These are phyloP conservation scores for Mellivora capensis DNA, from an alignment of 2,113 vertebrate species.

Conservation along the genomic window DNA sequence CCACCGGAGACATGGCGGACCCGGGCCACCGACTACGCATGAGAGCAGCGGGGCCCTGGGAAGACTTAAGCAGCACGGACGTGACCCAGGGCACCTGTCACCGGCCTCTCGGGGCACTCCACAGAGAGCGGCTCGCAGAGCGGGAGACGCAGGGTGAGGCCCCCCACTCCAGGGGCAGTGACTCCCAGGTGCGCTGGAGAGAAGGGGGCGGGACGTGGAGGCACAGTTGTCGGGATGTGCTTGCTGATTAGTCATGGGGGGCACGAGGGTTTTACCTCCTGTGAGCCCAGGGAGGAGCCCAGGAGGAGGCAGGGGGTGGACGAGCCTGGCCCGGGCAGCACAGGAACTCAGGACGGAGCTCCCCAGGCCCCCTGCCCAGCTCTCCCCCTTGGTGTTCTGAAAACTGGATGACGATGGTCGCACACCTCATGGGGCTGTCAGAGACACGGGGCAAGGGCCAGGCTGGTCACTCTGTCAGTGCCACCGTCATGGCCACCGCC, in stretches of 20 bases:
- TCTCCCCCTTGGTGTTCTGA: not conserved
- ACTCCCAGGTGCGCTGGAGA: not conserved
- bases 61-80: too few species aligned
- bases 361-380: rapidly evolving
- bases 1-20: not conserved
- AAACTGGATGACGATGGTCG: not conserved
- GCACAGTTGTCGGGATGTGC: not conserved
- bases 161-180: too few species aligned
- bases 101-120: too few species aligned
- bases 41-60: not conserved
- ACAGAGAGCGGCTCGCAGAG: not conserved
- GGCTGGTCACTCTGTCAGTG: rapidly evolving
- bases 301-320: too few species aligned
- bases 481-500: rapidly evolving
- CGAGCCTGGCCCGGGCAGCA: not conserved
- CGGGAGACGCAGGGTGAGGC: not conserved
- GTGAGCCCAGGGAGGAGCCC: not conserved
- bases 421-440: not conserved
- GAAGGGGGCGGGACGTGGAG: not conserved
- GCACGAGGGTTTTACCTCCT: too few species aligned
- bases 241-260: not conserved
- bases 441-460: not conserved
- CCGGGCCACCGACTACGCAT: not conserved
- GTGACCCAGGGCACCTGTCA: not conserved
- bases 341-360: not conserved